Base-by-base conservation (phyloP, 2,888 invertebrate genomes). In the Polia nebulosa region DNA sequence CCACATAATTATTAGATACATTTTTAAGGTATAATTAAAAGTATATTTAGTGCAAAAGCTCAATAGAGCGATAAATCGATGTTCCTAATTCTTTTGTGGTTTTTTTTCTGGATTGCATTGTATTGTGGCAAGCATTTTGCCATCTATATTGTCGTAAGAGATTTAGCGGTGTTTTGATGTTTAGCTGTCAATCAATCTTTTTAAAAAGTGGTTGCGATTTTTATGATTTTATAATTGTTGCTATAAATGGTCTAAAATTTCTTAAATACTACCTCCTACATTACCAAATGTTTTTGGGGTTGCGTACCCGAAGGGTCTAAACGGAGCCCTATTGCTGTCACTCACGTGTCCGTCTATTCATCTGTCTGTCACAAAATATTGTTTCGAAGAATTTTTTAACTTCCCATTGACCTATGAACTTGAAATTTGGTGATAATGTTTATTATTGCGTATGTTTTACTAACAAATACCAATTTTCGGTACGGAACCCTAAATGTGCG, bases 51-150 rank as follows among this genome's bases (percentile, higher is more conserved):
- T 75, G 76, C 79, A 78, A 87, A 90, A 88, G 86, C 82, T 88
- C 89, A 90, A 93, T 93, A 90, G 90, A 90, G 85, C 88, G 85
- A 84, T 86, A 87, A 93, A 94, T 94, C 91, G 91, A 93, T 91
- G 88, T 86, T 72, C 36, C 52, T 68, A 75, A 64, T 72, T 73
- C 84, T 79, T 81, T 89, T 88, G 89, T 88, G 52, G 8, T 68
- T 83, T 85, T 85, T 86, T 84, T 80, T 67, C 15, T 11, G 17
- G 34, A 8, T 64, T 9, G 39, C 32, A 62, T 83, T 85, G 74
- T 85, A 55, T 80, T 76, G 61, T 55, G 71, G 53, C 52, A 25
- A 41, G 57, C 8, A 63, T 55, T 61, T 52, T 72, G 34, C 71
- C 68, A 73, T 67, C 73, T 60, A 70, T 58, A 74, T 20, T 67